Evolutionary conservation across 30 jellyfish, hydroid and myxozoan genomes (phyloP).

Genomic region (Sanderia malayensis): DNA sequence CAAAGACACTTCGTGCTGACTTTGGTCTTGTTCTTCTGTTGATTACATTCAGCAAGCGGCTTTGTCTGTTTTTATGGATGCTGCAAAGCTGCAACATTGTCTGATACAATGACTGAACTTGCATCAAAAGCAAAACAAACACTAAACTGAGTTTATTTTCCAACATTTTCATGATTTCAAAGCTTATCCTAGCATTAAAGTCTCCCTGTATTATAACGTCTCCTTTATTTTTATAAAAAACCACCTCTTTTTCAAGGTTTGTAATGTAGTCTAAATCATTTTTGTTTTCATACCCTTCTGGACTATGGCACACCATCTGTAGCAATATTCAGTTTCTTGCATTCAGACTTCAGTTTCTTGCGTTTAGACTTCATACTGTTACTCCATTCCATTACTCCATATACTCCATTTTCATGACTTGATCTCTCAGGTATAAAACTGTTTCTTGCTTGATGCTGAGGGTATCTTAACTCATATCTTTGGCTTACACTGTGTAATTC

Average conservation of each 20-base stretch:
- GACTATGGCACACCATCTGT: neutral
- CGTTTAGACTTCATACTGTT: neutral
- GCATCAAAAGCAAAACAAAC: too few species aligned
- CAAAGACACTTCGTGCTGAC: too few species aligned
- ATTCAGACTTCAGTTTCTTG: too few species aligned
- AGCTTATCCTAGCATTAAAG: slow-evolving; percentile 6
- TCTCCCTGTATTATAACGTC: slow-evolving; percentile 1
- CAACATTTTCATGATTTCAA: too few species aligned
- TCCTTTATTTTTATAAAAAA: neutral
- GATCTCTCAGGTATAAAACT: neutral
- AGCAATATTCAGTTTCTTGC: neutral
- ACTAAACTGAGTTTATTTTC: too few species aligned
- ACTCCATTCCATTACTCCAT: neutral
- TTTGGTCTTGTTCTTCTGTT: too few species aligned
- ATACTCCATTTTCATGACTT: neutral
- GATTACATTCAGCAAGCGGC: too few species aligned
- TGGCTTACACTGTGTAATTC: neutral
- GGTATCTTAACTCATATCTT: neutral
- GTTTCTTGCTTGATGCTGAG: neutral
- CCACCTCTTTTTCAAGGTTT: neutral
- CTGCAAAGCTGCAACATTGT: too few species aligned
- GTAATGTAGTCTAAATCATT: neutral
- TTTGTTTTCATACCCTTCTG: neutral
- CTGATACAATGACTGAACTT: too few species aligned
- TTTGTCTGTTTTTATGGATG: too few species aligned